These are phyloP conservation scores for Drosophila mercatorum DNA, from an alignment of 2,888 invertebrate genomes.

Conservation along the genomic window DNA sequence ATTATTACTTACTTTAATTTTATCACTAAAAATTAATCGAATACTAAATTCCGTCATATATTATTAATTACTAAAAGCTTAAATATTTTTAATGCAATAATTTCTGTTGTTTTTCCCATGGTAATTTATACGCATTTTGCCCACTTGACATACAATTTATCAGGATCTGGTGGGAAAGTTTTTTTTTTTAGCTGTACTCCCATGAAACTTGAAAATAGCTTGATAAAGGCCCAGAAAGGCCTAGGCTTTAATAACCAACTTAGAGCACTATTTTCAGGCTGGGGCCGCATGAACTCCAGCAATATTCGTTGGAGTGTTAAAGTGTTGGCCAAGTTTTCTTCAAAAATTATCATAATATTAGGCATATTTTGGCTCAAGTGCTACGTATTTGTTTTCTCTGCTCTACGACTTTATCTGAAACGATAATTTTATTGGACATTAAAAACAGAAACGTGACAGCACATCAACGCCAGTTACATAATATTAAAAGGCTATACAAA, in stretches of 20 bases:
- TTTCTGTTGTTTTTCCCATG: background rate
- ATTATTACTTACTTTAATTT: too few relatives aligned
- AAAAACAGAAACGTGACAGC: conserved; percentile 71
- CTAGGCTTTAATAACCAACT: background rate
- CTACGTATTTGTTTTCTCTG: conserved; percentile 19
- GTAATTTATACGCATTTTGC: background rate
- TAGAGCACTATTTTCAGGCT: background rate
- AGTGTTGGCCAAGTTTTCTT: conserved; percentile 4
- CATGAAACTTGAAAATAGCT: conserved; percentile 16
- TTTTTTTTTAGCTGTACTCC: conserved; percentile 8
- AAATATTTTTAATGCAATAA: background rate
- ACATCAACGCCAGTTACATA: conserved; percentile 56
- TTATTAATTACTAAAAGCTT: too few relatives aligned
- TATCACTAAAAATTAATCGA: too few relatives aligned
- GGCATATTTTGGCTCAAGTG: conserved; percentile 2
- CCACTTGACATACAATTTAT: conserved; percentile 4
- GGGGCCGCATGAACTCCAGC: background rate
- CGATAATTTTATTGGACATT: conserved; percentile 75
- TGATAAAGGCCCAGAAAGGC: conserved; percentile 16
- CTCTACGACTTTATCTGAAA: conserved; percentile 58
- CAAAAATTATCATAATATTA: conserved; percentile 21
- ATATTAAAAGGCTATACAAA: conserved; percentile 75
- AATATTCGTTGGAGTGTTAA: background rate
- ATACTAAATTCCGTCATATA: too few relatives aligned
- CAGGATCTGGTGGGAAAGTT: background rate